Evolutionary conservation across 2,113 vertebrate genomes (phyloP), one percentile per base, ranked within the genome.

Genomic region (Sigmodon hispidus): DNA sequence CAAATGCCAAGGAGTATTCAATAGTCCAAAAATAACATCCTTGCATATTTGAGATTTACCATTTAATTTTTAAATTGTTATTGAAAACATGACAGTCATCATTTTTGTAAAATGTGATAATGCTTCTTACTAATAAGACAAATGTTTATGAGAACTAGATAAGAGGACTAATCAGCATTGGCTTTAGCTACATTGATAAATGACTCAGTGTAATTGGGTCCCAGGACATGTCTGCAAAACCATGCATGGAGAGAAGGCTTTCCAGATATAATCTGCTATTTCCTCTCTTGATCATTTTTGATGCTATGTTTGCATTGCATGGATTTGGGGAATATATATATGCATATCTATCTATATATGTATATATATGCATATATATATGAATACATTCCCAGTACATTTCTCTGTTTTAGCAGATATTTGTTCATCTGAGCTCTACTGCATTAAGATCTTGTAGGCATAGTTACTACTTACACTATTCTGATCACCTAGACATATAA

Each of bases 1-100:
- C 31, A 93, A 75, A 92, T 87, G 5, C 50, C 73, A 89, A 26
- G 72, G 89, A 91, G 8, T 57, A 93, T 84, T 91, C 76, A 80
- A 67, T 2, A 94, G 69, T 50, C 10, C 26, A 43, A 93, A 93
- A 93, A 89, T 79, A 85, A 83, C 61, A n/a, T 40, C 0, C 50
- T 7, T 11, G 11, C 34, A 70, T 75, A 93, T 76, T 55, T 87
- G n/a, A 67, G 29, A 84, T 75, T 81, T 75, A 11, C n/a, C 2
- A 22, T 13, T 79, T 61, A 75, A 12, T 40, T 90, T 85, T 89
- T 90, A 94, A 80, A 59, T 69, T 93, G 29, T 63, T 45, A 70
- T 83, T 93, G 61, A 94, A 79, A 91, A 43, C 59, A 90, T 86
- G 24, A 29, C 34, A 61, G 52, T 72, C 29, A 52, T 80, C 48